Conservation (phyloP, 2,888 invertebrate genomes). For the Sesia bembeciformis region DNA sequence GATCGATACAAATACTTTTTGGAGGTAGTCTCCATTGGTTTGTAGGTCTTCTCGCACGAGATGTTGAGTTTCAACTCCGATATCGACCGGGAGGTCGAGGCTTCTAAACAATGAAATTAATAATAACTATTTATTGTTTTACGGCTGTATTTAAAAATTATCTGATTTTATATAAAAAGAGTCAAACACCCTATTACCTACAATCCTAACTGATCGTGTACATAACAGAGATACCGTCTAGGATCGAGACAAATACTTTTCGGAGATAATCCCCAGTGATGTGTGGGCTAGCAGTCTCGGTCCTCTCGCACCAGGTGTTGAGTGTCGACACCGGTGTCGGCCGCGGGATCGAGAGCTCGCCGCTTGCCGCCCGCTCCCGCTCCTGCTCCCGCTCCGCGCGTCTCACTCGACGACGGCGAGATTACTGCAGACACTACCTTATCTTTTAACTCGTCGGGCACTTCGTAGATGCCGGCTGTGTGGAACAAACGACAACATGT, state of each 20-base stretch:
- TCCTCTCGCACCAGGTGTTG: slow-evolving; percentile 93
- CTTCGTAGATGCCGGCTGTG: slow-evolving; percentile 83
- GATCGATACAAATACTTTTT: not conserved
- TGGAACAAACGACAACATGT: not conserved
- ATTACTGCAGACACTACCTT: slow-evolving; percentile 83
- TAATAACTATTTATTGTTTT: too few species aligned
- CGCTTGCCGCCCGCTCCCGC: slow-evolving; percentile 77
- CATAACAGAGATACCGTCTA: not conserved
- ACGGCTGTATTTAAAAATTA: not conserved
- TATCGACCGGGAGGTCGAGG: slow-evolving; percentile 89
- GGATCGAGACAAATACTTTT: not conserved
- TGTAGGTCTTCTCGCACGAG: slow-evolving; percentile 81
- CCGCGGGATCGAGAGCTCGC: slow-evolving; percentile 87
- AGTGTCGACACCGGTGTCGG: slow-evolving; percentile 93
- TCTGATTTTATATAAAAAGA: not conserved
- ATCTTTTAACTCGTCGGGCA: slow-evolving; percentile 83
- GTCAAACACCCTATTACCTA: slow-evolving; percentile 1
- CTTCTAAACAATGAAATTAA: slow-evolving; percentile 45
- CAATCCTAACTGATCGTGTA: slow-evolving; percentile 1
- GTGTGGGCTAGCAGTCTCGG: slow-evolving; percentile 65
- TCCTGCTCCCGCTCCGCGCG: slow-evolving; percentile 76
- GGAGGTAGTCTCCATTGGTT: not conserved
- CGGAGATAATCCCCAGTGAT: not conserved
- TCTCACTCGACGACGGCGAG: slow-evolving; percentile 86
- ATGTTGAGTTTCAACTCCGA: slow-evolving; percentile 93